Conservation (phyloP, 1,140 invertebrate species). For the Bursaphelenchus mucronatus region DNA sequence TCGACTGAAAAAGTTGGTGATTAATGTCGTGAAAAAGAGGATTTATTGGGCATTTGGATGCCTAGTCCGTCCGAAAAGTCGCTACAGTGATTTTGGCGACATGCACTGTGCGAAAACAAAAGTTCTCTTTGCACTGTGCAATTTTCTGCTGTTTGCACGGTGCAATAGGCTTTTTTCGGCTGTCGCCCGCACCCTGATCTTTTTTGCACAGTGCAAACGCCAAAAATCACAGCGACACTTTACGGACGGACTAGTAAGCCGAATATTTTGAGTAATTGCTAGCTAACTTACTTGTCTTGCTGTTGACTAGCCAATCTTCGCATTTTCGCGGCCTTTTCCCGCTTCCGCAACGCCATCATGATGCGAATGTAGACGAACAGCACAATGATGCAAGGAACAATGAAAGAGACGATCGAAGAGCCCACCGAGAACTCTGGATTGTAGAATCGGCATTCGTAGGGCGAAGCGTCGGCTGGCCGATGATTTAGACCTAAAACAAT, state of each 20-base stretch:
- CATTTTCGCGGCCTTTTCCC: constrained; percentile 42
- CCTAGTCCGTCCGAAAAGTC: no score
- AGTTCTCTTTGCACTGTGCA: no score
- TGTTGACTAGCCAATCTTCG: constrained; percentile 18
- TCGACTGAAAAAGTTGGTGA: constrained; percentile 5
- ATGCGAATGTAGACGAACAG: constrained; percentile 58
- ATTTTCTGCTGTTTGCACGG: no score
- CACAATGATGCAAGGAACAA: constrained; percentile 76
- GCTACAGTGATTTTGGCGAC: no score
- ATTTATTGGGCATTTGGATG: neutral
- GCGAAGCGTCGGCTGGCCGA: constrained; percentile 45
- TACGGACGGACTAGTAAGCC: no score
- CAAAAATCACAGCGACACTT: no score
- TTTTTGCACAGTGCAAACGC: no score
- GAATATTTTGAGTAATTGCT: neutral
- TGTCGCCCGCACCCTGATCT: no score
- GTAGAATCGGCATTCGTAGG: constrained; percentile 78
- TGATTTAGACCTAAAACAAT: constrained; percentile 49
- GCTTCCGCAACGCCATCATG: constrained; percentile 45
- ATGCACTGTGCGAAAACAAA: no score
- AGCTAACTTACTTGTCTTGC: constrained; percentile 1
- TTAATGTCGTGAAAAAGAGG: neutral
- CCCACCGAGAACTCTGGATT: constrained; percentile 96
- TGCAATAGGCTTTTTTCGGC: no score
- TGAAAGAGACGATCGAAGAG: constrained; percentile 93